Evolutionary conservation across 2,113 vertebrate species (phyloP).

Genomic region (Lycaon pictus): DNA sequence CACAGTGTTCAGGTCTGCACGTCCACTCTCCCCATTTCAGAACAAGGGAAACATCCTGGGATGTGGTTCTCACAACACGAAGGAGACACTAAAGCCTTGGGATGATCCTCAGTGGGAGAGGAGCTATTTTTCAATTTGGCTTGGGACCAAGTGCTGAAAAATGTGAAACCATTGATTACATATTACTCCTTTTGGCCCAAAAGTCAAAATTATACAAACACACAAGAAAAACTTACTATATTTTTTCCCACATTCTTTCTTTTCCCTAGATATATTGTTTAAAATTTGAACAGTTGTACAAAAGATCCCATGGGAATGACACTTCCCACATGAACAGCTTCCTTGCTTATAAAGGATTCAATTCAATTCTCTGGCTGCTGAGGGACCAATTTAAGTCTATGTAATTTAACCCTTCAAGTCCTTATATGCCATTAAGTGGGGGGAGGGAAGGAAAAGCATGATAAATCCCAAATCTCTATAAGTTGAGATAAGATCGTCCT

Average conservation of each 20-base stretch:
- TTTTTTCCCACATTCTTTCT: conserved; percentile 76
- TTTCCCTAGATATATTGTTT: conserved; percentile 77
- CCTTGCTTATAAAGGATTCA: conserved; percentile 46
- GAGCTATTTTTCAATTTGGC: conserved; percentile 73
- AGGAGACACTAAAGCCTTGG: conserved; percentile 43
- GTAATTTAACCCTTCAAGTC: not conserved
- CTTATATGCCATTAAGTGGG: not conserved
- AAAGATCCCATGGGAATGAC: conserved; percentile 71
- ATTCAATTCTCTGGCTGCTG: conserved; percentile 51
- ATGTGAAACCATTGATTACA: conserved; percentile 69
- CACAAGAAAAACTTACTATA: conserved; percentile 50
- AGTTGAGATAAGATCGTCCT: not conserved
- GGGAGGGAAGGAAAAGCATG: conserved; percentile 9
- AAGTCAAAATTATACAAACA: conserved; percentile 73
- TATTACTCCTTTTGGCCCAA: conserved; percentile 51
- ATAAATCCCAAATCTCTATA: not conserved
- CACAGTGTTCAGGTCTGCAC: conserved; percentile 79
- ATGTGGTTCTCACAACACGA: conserved; percentile 80
- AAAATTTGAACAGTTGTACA: conserved; percentile 55
- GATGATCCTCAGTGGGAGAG: not conserved
- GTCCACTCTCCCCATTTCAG: conserved; percentile 62
- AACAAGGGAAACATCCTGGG: conserved; percentile 75
- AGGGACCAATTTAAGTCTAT: conserved; percentile 34
- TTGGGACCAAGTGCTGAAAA: conserved; percentile 53
- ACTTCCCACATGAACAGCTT: conserved; percentile 70